Evolutionary conservation across 2,113 vertebrate species (phyloP), one percentile per base, ranked within the genome.

Genomic region (Rhynchopsitta pachyrhyncha): DNA sequence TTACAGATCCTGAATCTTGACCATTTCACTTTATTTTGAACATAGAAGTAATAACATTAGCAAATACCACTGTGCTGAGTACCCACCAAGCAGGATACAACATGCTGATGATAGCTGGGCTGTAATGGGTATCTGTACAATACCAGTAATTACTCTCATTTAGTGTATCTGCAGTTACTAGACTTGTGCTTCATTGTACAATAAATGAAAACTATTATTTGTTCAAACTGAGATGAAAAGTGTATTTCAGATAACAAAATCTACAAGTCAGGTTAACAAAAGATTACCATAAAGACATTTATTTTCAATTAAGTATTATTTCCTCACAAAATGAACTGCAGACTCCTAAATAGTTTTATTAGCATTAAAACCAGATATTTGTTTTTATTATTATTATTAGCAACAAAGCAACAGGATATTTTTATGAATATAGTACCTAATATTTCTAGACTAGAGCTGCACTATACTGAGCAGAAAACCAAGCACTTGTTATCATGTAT

Each of bases 1-100:
- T 81, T 95, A 71, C 63, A 71, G 71, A 92, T 95, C 50, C 64
- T 62, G 64, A 87, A 71, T 94, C 37, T 66, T 89, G 83, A 91
- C 62, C 49, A 33, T 89, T 96, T 91, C 39, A 86, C 29, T 93
- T 85, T 71, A 73, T 44, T 93, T 91, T 86, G 52, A 90, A 66
- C 6, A 3, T 8, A 82, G 74, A 82, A 67, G 41, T 82, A 95
- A 62, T 79, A 82, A 74, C n/a, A 87, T 84, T 76, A 91, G 15
- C 74, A 95, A 93, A 94, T 73, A 79, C 28, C 66, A 66, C 57
- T 70, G 41, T 74, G 49, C 44, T 83, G 52, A 81, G 44, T 80
- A 82, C 47, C 81, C 57, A 77, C 63, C 74, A 89, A 86, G 92
- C 66, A 82, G 57, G 76, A 82, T 50, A 59, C 41, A 71, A 60